Base-by-base conservation (phyloP, 1,140 invertebrate species). In the Notospermus geniculatus region DNA sequence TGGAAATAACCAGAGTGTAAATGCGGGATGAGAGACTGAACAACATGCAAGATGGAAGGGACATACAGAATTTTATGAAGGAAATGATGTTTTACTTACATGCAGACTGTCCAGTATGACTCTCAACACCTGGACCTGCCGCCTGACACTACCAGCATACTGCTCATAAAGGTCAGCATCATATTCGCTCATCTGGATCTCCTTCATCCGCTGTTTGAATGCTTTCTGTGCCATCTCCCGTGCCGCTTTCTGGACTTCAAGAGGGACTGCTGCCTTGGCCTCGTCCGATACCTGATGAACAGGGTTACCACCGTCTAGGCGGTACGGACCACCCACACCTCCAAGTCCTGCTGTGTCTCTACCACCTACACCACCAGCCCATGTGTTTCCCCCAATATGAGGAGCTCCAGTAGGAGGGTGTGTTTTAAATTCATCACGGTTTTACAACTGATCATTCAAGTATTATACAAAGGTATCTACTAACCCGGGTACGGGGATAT, bases 361-460 rank as follows among this genome's bases (percentile, higher is more conserved):
- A 67, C 86, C 82, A 53, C 81, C 79, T 81, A 90, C 93, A 32
- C 95, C 95, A 9, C 95, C 94, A 41, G 94, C 93, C 94, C 95
- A 98, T 0, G 90, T 95, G 72, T 95, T 96, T 2, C 95, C 95
- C 57, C 95, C 95, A 58, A 96, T 92, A 83, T 98, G 95, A 0
- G 93, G 93, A 52, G 90, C 86, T 71, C 91, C 91, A 9, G 90
- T 88, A 0, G n/a, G n/a, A 11, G 11, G 39, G 19, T 43, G 39
- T 13, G 19, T 53, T 53, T 53, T 53, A 53, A 25, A 58, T 15
- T 22, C 22, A 5, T 22, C 54, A 57, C 9, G 11, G 9, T 19
- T 4, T 25, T 41, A n/a, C 19, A n/a, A 5, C 39, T 78, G 32
- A 86, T 71, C 73, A 86, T 86, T 13, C 4, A 53, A 30, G 13